Base-by-base conservation (phyloP, 2,113 vertebrate genomes). In the Telmatochromis sp. region DNA sequence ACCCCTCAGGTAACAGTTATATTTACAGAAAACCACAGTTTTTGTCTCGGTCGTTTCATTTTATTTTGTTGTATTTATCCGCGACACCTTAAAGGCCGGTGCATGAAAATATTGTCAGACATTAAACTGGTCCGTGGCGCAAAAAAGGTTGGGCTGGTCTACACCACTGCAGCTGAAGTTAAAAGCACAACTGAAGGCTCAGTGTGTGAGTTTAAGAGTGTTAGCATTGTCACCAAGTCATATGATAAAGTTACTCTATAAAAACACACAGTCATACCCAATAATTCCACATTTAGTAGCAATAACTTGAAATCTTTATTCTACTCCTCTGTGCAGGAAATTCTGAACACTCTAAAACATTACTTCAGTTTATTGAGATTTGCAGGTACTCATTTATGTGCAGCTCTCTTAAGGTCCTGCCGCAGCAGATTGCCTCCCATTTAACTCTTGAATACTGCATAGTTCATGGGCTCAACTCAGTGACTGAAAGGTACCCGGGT, bases 61-160 rank as follows among this genome's bases (percentile, higher is more conserved):
- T 57, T 28, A 57, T 28, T 57, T 57, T 57, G 55, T 5, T 3
- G 7, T 9, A 58, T 58, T 58, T 58, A 58, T 58, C 23, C 0
- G 1, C 2, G 13, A 57, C 55, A 58, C 2, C 55, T 57, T 28
- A n/a, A 57, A 57, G 54, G 7, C 4, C 3, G 4, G 12, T 14
- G 0, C 6, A 1, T 57, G 12, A 2, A 28, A 57, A 57, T 58
- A 58, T 15, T 3, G 55, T 28, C 55, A 15, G 23, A 58, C 23
- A 28, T 28, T 0, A 58, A 28, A 58, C 23, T 0, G 55, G 23
- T 58, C 55, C 0, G 13, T 15, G 55, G 12, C 0, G 6, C 54
- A 57, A 14, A 26, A 57, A 8, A 26, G 23, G 54, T 57, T 1
- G 54, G 1, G 23, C 23, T 58, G 23, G 55, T 9, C 23, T 70